Percentiles rank a stretch among this genome's conserved stretches.
Evolutionary conservation across 2,113 vertebrate genomes (phyloP).

Genomic region (Stigmatopora argus): DNA sequence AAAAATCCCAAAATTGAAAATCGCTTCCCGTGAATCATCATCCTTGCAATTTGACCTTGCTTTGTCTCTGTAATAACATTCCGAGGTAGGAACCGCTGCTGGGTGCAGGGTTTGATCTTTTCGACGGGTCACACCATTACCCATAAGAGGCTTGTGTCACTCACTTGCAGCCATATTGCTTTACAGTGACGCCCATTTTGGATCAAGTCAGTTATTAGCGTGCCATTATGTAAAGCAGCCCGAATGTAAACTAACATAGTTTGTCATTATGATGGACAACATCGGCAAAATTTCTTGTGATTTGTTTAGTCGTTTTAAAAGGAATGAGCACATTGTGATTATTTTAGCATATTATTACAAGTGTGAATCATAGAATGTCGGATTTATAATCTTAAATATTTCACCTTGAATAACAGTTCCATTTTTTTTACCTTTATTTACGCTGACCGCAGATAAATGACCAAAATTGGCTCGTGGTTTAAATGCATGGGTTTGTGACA

Average conservation of each 20-base stretch:
- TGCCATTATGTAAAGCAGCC: conserved; percentile 30
- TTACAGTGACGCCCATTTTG: conserved; percentile 55
- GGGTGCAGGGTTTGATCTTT: conserved; percentile 79
- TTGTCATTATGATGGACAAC: conserved; percentile 53
- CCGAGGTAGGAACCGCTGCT: conserved; percentile 82
- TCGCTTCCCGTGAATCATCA: conserved; percentile 89
- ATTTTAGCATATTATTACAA: no score
- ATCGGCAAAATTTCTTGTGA: conserved; percentile 19
- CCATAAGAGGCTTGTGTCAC: conserved; percentile 62
- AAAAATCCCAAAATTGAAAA: conserved; percentile 79
- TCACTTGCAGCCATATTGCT: conserved; percentile 67
- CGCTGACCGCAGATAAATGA: no score
- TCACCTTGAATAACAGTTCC: no score
- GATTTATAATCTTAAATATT: no score
- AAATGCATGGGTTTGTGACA: no score
- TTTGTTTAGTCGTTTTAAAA: no score
- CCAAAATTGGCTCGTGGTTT: no score
- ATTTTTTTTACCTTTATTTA: no score
- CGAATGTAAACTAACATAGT: conserved; percentile 30
- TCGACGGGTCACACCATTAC: conserved; percentile 76
- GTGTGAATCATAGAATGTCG: no score
- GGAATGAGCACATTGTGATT: no score
- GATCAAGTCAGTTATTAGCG: conserved; percentile 34
- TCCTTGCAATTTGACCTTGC: conserved; percentile 85
- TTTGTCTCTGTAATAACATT: conserved; percentile 91